These are phyloP conservation scores for Enteromius fasciolatus DNA, from an alignment of 2,797 vertebrate species.

Conservation along the genomic window DNA sequence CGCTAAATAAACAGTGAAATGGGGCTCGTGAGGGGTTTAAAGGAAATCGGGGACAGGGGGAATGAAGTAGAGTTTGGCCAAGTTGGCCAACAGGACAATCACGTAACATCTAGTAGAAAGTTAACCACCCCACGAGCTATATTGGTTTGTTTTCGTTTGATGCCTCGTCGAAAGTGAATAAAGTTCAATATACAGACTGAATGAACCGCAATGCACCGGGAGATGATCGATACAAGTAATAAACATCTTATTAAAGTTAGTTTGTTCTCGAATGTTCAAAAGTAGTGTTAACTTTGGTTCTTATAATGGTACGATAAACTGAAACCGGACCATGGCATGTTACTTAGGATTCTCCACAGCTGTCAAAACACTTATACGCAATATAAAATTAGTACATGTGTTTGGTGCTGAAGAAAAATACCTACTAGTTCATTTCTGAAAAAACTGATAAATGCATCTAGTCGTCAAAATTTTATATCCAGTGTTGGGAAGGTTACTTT, in stretches of 20 bases:
- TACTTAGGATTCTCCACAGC: neutral
- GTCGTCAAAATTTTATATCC: neutral
- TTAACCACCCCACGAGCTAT: neutral
- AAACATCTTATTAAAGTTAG: neutral
- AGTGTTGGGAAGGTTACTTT: neutral
- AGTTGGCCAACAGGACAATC: conserved; percentile 14
- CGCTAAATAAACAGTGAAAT: neutral
- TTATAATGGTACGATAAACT: neutral
- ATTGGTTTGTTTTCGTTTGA: conserved; percentile 29
- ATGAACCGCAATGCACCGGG: neutral
- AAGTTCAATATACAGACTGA: conserved; percentile 2
- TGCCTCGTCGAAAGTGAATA: conserved; percentile 1
- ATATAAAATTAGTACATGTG: neutral
- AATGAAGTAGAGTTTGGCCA: conserved; percentile 1
- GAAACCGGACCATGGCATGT: neutral
- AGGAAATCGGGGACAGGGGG: neutral
- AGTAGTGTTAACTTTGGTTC: neutral
- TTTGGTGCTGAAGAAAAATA: neutral
- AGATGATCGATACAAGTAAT: neutral
- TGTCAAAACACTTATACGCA: neutral
- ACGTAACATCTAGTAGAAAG: conserved; percentile 2
- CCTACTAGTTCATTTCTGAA: neutral
- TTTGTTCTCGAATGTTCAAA: neutral
- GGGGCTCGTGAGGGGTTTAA: neutral
- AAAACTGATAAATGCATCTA: neutral